A percentile compares a stretch with the other conserved stretches of the same genome.
Evolutionary conservation across 2,797 vertebrate species (phyloP).

Genomic region (Fringilla coelebs): DNA sequence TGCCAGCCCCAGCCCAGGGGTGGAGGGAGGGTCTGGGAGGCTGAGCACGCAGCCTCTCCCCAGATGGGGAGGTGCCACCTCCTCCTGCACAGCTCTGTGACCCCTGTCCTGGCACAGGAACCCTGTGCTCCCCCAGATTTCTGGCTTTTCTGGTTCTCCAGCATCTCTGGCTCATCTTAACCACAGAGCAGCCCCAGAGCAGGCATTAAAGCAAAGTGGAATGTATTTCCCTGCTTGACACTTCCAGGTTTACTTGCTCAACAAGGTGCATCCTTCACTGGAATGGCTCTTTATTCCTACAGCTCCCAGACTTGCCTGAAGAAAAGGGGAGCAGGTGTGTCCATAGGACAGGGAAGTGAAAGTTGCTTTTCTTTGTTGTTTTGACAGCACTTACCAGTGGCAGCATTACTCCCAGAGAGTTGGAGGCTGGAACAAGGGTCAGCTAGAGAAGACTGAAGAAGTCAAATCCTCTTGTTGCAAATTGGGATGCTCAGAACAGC

Average conservation of each 20-base stretch:
- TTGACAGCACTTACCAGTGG: background rate
- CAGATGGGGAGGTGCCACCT: background rate
- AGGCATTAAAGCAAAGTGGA: background rate
- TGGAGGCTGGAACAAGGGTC: background rate
- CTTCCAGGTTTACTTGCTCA: background rate
- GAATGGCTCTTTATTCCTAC: rapidly evolving
- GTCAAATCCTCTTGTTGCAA: background rate
- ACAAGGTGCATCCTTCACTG: background rate
- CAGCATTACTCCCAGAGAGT: background rate
- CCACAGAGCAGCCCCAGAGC: background rate
- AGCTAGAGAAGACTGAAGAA: background rate
- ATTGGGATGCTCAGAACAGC: background rate
- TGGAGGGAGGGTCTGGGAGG: background rate
- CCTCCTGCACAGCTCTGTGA: background rate
- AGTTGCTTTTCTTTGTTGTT: background rate
- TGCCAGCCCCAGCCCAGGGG: background rate
- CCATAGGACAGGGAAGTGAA: background rate
- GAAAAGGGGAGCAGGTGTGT: background rate
- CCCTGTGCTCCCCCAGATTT: background rate
- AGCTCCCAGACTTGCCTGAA: background rate
- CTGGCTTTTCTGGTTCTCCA: background rate
- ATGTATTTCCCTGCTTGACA: background rate
- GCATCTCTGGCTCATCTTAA: background rate
- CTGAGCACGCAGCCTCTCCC: background rate
- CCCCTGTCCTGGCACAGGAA: background rate